Evolutionary conservation across 2,797 vertebrate genomes (phyloP), one percentile per base, ranked within the genome.

Genomic region (Euphonia xanthogaster): DNA sequence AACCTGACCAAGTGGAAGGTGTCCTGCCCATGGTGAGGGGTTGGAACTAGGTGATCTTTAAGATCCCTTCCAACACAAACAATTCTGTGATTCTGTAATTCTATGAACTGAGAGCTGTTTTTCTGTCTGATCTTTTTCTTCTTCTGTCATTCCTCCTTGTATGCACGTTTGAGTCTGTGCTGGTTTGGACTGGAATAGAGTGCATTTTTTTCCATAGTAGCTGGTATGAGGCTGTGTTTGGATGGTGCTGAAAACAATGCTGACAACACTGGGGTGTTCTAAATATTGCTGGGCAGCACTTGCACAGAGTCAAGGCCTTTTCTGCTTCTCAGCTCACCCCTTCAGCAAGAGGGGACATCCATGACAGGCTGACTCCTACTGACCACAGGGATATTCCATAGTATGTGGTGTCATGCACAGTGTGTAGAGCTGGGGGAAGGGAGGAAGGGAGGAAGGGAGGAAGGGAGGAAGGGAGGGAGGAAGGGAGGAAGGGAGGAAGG

Each of bases 11-110:
- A 40, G 12, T 16, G 25, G 12, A 67, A 77, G 21, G 8, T 55
- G 6, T 50, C 50, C 23, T 50, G 51, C 8, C 17, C 10, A 5
- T 55, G 61, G 9, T n/a, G 17, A 22, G 14, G 12, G 1, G 0
- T 12, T 48, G 28, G 45, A 68, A 50, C 6, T 7, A 23, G 6
- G 2, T 48, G 25, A 9, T 37, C 14, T 55, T 45, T 65, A 74
- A 45, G 7, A 18, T 55, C 10, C 2, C 15, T 60, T 60, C 15
- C 30, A 55, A 60, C 9, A 17, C 4, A 82, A 50, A 27, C 2
- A 17, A 18, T 58, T 66, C 21, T 5, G 3, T n/a, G 27, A 18
- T 55, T 71, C 62, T n/a, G 4, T 51, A 42, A 37, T 76, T 80
- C 40, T 65, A 3, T 45, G 21, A 82, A 70, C 14, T 39, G 48